These are phyloP conservation scores for Mastomys coucha DNA, from an alignment of 2,113 vertebrate species.

Conservation along the genomic window DNA sequence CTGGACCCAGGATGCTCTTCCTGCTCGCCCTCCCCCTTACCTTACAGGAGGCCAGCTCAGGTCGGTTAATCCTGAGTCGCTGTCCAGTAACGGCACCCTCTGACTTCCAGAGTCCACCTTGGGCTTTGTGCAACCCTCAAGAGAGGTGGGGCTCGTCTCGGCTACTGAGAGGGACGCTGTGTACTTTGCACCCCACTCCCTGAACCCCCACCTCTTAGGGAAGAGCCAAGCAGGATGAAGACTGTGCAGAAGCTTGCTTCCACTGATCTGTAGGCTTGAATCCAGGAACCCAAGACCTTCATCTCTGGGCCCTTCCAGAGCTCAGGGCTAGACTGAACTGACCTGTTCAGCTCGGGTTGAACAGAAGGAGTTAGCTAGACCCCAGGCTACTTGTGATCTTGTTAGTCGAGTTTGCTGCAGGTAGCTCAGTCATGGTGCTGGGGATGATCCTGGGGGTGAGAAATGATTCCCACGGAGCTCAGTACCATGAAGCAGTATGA, in stretches of 20 bases:
- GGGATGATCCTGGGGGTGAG: neutral
- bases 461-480: neutral
- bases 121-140: neutral
- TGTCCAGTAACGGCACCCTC: neutral
- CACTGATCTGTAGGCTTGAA: neutral
- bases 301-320: neutral
- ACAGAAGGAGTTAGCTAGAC: neutral
- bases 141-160: neutral
- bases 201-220: neutral
- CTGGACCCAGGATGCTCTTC: rapidly evolving
- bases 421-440: neutral
- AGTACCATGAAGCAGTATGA: rapidly evolving
- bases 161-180: neutral
- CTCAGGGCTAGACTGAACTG: neutral
- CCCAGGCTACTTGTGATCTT: neutral
- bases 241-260: neutral
- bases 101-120: neutral
- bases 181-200: neutral
- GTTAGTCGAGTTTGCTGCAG: neutral
- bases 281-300: neutral
- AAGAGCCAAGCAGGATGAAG: neutral
- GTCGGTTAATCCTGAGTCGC: neutral
- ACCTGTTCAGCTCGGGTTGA: neutral
- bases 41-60: neutral
- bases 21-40: neutral